These are phyloP conservation scores for Monopis laevigella DNA, from an alignment of 2,888 invertebrate genomes.

Conservation along the genomic window DNA sequence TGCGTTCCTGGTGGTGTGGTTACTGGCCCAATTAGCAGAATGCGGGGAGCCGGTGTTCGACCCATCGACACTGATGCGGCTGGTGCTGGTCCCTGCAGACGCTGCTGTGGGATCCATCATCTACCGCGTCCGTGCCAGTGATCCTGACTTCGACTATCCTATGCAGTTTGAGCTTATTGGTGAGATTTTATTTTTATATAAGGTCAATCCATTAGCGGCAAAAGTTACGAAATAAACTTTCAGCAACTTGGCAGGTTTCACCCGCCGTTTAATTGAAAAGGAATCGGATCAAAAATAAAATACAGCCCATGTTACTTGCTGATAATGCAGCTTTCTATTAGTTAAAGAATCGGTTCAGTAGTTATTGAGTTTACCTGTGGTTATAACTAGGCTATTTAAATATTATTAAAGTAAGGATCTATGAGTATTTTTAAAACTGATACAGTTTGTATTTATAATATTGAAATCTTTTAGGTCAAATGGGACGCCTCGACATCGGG, in stretches of 20 bases:
- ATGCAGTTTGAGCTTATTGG: slow-evolving; percentile 81
- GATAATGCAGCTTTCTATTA: too few relatives aligned
- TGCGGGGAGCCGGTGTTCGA: slow-evolving; percentile 84
- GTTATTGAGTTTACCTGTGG: too few relatives aligned
- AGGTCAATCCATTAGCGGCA: too few relatives aligned
- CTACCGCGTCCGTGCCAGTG: slow-evolving; percentile 87
- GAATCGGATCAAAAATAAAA: too few relatives aligned
- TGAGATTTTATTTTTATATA: slow-evolving; percentile 33
- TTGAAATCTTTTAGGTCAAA: slow-evolving; percentile 48
- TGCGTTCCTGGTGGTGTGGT: slow-evolving; percentile 48
- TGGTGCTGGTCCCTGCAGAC: slow-evolving; percentile 85
- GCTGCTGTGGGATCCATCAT: slow-evolving; percentile 85
- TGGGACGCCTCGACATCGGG: slow-evolving; percentile 79
- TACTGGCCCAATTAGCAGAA: slow-evolving; percentile 34
- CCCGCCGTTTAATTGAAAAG: too few relatives aligned
- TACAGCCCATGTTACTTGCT: too few relatives aligned
- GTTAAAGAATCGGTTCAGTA: too few relatives aligned
- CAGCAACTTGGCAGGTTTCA: too few relatives aligned
- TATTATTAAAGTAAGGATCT: too few relatives aligned
- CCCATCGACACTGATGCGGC: slow-evolving; percentile 82
- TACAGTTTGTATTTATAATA: not conserved
- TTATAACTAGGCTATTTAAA: too few relatives aligned
- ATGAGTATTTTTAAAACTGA: too few relatives aligned
- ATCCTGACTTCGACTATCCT: slow-evolving; percentile 89
- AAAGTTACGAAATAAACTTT: too few relatives aligned